Base-by-base conservation (phyloP, 2,113 vertebrate species). In the Notothenia coriiceps region DNA sequence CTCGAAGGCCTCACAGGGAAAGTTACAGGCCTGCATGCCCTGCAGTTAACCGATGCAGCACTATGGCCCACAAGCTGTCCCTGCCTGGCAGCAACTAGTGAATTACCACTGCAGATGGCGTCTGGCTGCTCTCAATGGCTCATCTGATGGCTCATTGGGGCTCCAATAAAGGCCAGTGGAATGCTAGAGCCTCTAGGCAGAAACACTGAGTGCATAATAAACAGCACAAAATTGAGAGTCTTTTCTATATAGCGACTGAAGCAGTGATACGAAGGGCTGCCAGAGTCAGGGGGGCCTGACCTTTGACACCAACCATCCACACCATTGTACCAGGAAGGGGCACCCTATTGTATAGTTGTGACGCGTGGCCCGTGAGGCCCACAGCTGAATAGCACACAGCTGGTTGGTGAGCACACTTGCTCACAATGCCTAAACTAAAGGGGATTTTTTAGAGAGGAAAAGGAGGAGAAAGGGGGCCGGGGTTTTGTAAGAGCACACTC, bases 81-180 rank as follows among this genome's bases (percentile, higher is more conserved):
- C 83, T 87, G 85, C 74, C 70, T 86, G 74, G 80, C 91, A 83
- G 89, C 87, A 67, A 77, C 62, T 74, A 51, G 86, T 93, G 88
- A 91, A 91, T 94, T 92, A 92, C 82, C 69, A 89, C 91, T 92
- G 91, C 93, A 94, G 92, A 94, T 94, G 92, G 93, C 84, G 91
- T 92, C 91, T 91, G 89, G 88, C 85, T 81, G 79, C 82, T 86
- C 89, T 93, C 88, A 93, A 94, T 91, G 88, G 87, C 91, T 91
- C 87, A 86, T 94, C 93, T 91, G 90, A 89, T 90, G 89, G 90
- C 88, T 88, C 85, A 87, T 71, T 80, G 90, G 84, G 80, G 71
- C 74, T 81, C 76, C 82, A 88, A 92, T 92, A 94, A 93, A 90
- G 88, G 89, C 86, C 85, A 69, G 79, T 59, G 92, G 93, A 94